Conservation (phyloP, 2,888 invertebrate species). For the Elmis aenea region DNA sequence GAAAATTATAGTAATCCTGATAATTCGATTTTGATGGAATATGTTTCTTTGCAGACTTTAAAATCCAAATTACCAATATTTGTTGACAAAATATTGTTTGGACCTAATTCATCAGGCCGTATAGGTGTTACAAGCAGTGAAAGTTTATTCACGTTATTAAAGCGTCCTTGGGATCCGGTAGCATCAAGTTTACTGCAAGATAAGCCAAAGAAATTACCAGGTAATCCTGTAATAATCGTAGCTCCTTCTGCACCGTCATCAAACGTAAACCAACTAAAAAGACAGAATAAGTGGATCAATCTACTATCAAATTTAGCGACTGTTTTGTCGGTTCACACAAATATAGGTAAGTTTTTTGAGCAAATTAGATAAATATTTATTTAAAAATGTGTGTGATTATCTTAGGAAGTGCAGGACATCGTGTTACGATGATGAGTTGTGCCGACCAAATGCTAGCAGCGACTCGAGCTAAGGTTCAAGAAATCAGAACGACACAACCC, state of each 20-base stretch:
- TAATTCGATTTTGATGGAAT: no score
- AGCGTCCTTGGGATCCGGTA: slow-evolving; percentile 72
- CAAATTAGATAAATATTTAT: neutral
- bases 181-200: slow-evolving; percentile 53
- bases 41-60: slow-evolving; percentile 47
- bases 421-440: slow-evolving; percentile 51
- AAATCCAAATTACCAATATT: slow-evolving; percentile 65
- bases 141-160: slow-evolving; percentile 59
- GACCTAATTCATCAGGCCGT: slow-evolving; percentile 48
- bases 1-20: no score
- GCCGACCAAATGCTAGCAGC: slow-evolving; percentile 61
- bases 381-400: neutral
- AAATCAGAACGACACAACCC: slow-evolving; percentile 62
- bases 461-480: slow-evolving; percentile 66
- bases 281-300: slow-evolving; percentile 66
- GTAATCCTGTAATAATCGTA: slow-evolving; percentile 62
- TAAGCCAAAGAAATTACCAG: slow-evolving; percentile 66
- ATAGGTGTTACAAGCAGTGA: slow-evolving; percentile 55
- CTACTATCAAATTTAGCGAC: slow-evolving; percentile 63
- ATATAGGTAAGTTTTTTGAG: slow-evolving; percentile 42
- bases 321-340: slow-evolving; percentile 58
- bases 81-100: slow-evolving; percentile 67
- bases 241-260: slow-evolving; percentile 54
- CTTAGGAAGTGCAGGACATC: slow-evolving; percentile 31
- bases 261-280: slow-evolving; percentile 46